These are phyloP conservation scores for Pristionchus fissidentatus DNA, from an alignment of 2,888 invertebrate genomes.

Conservation along the genomic window DNA sequence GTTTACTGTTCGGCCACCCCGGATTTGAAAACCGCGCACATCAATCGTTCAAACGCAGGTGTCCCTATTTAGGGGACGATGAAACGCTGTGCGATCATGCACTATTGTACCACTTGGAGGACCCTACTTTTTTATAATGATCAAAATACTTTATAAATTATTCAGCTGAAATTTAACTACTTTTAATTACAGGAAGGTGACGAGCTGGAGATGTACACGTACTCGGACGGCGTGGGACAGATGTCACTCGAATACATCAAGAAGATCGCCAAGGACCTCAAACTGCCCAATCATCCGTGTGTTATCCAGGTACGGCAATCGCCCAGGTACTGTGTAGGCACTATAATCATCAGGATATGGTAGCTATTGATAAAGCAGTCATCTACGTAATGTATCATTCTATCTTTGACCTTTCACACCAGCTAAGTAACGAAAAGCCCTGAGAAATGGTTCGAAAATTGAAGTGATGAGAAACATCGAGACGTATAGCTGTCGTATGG, in stretches of 20 bases:
- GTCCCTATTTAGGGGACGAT: no score
- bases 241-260: slow-evolving; percentile 61
- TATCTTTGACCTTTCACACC: no score
- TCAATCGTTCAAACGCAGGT: no score
- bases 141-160: no score
- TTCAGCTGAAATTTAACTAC: no score
- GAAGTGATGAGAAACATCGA: background rate
- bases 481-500: background rate
- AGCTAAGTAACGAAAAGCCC: no score
- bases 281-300: slow-evolving; percentile 48
- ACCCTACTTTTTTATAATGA: no score
- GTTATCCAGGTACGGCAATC: slow-evolving; percentile 52
- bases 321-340: background rate
- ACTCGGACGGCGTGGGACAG: slow-evolving; percentile 71
- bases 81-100: no score
- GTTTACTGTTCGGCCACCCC: no score
- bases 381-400: no score
- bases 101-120: no score
- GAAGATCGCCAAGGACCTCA: slow-evolving; percentile 33
- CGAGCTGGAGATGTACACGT: slow-evolving; percentile 51
- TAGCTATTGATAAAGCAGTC: background rate
- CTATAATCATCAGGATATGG: background rate
- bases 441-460: background rate
- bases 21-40: no score
- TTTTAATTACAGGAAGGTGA: background rate